These are phyloP conservation scores for Physeter macrocephalus DNA, from an alignment of 2,113 vertebrate genomes.

Conservation along the genomic window DNA sequence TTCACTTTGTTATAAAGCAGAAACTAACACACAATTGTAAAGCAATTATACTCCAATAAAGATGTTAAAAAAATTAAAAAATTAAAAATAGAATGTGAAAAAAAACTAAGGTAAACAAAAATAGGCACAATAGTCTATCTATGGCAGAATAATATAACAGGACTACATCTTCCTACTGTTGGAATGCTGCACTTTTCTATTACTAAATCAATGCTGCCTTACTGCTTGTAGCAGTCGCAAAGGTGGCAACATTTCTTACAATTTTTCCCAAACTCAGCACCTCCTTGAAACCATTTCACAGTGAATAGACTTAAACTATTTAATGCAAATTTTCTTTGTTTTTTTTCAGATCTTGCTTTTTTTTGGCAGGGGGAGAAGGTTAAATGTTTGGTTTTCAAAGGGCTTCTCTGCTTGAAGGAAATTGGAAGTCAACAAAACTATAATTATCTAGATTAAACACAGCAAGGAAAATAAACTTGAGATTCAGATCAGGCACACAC, in stretches of 20 bases:
- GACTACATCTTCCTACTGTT: not conserved
- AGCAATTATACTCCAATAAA: too few relatives aligned
- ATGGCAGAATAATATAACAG: not conserved
- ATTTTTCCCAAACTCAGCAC: not conserved
- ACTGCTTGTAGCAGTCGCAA: not conserved
- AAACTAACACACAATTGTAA: too few relatives aligned
- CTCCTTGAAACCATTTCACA: slow-evolving; percentile 2
- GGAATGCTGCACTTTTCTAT: not conserved
- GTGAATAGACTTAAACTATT: not conserved
- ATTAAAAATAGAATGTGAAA: not conserved
- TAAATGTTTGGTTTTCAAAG: slow-evolving; percentile 43
- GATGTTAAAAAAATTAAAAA: too few relatives aligned
- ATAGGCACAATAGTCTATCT: not conserved
- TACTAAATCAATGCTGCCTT: not conserved
- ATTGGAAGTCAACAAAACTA: slow-evolving; percentile 40
- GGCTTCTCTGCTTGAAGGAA: slow-evolving; percentile 35
- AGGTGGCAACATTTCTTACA: not conserved
- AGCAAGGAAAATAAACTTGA: slow-evolving; percentile 47
- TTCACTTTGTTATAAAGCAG: too few relatives aligned
- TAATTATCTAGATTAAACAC: slow-evolving; percentile 52
- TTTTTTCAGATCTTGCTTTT: not conserved
- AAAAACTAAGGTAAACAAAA: not conserved
- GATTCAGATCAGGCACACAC: not conserved
- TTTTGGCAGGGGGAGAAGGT: not conserved
- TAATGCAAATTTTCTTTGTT: not conserved